A percentile compares a stretch with the other conserved stretches of the same genome.
Evolutionary conservation across 1,140 invertebrate genomes (phyloP).

Genomic region (Euwallacea fornicatus): DNA sequence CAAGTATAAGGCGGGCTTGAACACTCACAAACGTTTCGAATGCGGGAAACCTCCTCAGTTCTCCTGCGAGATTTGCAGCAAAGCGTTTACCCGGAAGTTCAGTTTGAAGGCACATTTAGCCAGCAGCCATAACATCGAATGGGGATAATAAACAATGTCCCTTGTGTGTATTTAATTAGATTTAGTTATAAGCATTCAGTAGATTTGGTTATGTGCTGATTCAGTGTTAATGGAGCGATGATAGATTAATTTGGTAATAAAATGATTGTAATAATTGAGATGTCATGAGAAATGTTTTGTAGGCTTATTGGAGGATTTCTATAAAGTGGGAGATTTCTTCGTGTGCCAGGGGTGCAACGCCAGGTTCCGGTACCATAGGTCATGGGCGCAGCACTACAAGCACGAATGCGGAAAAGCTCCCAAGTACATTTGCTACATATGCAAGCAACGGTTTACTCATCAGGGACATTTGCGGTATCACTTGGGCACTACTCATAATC

Average conservation of each 20-base stretch:
- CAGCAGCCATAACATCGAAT: slow-evolving; percentile 20
- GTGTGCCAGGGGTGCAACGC: slow-evolving; percentile 52
- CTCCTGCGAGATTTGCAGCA: slow-evolving; percentile 50
- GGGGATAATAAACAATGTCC: neutral
- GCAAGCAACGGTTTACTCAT: slow-evolving; percentile 26
- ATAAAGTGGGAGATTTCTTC: slow-evolving; percentile 12
- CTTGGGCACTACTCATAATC: slow-evolving; percentile 27
- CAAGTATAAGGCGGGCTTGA: slow-evolving; percentile 59
- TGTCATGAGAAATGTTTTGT: neutral
- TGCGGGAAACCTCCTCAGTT: slow-evolving; percentile 51
- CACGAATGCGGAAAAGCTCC: slow-evolving; percentile 60
- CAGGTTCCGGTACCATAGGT: slow-evolving; percentile 59
- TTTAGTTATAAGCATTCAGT: no score
- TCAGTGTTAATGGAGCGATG: no score
- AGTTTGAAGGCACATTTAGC: slow-evolving; percentile 42
- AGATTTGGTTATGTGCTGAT: no score
- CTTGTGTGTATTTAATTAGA: no score
- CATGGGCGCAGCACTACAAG: slow-evolving; percentile 54
- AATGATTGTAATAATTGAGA: no score
- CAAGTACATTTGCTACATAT: slow-evolving; percentile 56
- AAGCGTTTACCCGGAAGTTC: slow-evolving; percentile 43
- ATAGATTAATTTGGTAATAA: no score
- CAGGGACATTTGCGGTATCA: slow-evolving; percentile 27
- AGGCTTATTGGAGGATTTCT: neutral
- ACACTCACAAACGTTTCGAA: slow-evolving; percentile 62